Evolutionary conservation across 2,797 vertebrate genomes (phyloP).

Genomic region (Pantherophis alleghaniensis): DNA sequence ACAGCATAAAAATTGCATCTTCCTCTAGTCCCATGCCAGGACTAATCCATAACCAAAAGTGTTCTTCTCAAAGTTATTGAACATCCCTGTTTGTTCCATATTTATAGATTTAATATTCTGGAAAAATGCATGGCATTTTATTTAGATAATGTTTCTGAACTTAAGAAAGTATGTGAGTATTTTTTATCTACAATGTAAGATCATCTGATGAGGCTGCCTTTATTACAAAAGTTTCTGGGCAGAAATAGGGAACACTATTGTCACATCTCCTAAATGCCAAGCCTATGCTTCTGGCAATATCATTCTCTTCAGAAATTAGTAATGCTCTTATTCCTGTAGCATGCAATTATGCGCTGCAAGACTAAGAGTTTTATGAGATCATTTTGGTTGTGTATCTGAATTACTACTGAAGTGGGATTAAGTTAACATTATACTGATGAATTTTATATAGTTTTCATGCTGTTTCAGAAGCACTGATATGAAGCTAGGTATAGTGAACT

Average conservation of each 20-base stretch:
- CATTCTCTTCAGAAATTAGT: neutral
- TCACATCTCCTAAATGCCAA: no score
- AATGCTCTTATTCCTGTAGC: neutral
- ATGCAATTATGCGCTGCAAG: neutral
- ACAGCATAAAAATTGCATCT: neutral
- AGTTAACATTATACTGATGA: neutral
- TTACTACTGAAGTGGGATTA: neutral
- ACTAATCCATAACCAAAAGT: neutral
- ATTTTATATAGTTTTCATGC: neutral
- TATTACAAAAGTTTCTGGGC: neutral
- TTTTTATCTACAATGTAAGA: neutral
- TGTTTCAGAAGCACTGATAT: neutral
- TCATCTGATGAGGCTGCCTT: neutral
- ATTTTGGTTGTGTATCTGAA: neutral
- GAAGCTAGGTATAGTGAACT: neutral
- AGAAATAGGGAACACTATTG: neutral
- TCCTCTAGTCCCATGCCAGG: neutral
- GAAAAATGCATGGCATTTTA: neutral
- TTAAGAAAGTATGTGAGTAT: constrained; percentile 22
- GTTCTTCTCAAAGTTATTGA: neutral
- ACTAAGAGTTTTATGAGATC: neutral
- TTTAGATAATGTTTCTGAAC: constrained; percentile 14
- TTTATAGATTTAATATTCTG: neutral
- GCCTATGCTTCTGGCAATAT: neutral
- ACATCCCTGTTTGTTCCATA: neutral